A percentile compares a stretch with the other conserved stretches of the same genome.
These are phyloP conservation scores for Myopa testacea DNA, from an alignment of 2,888 invertebrate species.

Conservation along the genomic window DNA sequence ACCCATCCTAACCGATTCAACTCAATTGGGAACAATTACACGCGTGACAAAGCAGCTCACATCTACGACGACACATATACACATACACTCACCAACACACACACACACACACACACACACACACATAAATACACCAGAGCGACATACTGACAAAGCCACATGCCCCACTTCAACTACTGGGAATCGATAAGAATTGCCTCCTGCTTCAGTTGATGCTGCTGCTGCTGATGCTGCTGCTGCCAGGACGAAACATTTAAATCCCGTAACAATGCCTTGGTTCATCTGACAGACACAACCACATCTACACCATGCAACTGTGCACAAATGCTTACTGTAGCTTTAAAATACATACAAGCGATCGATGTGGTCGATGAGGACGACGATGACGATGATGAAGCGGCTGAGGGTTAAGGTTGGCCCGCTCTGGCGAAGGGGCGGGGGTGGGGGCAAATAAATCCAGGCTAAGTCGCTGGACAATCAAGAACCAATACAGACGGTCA, in stretches of 20 bases:
- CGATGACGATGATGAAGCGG: background rate
- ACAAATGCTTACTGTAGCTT: background rate
- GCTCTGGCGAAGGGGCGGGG: background rate
- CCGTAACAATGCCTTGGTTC: background rate
- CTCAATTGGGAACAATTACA: slow-evolving; percentile 22
- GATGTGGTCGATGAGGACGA: background rate
- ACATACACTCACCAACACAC: background rate
- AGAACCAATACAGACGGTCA: background rate
- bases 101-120: too few species aligned
- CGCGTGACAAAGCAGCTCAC: background rate
- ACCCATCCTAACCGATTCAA: slow-evolving; percentile 12
- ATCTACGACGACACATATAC: background rate
- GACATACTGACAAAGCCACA: too few species aligned
- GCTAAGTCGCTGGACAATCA: background rate
- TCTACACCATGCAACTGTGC: background rate
- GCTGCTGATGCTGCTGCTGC: too few species aligned
- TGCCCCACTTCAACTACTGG: background rate
- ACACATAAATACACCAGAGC: too few species aligned
- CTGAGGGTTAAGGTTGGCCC: background rate
- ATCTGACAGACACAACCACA: background rate
- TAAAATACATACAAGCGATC: background rate
- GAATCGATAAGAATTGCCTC: too few species aligned
- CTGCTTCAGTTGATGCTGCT: too few species aligned
- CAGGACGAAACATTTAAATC: background rate
- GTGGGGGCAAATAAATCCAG: slow-evolving; percentile 12